Percentiles rank a stretch among this genome's conserved stretches.
Conservation (phyloP, 2,888 invertebrate genomes). For the Bembecia ichneumoniformis region DNA sequence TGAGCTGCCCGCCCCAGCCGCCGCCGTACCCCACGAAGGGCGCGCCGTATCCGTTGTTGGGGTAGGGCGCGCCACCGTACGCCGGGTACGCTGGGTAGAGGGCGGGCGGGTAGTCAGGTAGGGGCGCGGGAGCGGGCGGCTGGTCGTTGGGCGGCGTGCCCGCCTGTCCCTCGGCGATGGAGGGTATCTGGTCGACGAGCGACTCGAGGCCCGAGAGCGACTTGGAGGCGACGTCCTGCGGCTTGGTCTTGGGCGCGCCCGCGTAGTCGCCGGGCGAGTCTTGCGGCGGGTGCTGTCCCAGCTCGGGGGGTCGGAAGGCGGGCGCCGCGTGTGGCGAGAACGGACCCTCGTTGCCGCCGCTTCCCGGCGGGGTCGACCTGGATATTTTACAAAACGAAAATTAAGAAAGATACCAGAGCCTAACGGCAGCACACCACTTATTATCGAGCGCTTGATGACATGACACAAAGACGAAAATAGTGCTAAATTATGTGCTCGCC, state of each 20-base stretch:
- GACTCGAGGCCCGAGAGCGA: slow-evolving; percentile 90
- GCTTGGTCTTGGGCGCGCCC: slow-evolving; percentile 53
- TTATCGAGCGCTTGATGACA: no score
- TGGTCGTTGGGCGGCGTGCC: slow-evolving; percentile 19
- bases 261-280: slow-evolving; percentile 55
- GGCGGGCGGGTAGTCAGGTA: slow-evolving; percentile 31
- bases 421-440: no score
- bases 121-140: slow-evolving; percentile 36
- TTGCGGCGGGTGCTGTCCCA: slow-evolving; percentile 9
- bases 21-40: slow-evolving; percentile 67
- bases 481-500: no score
- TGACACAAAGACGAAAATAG: no score
- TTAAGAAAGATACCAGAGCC: slow-evolving; percentile 5
- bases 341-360: slow-evolving; percentile 18
- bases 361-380: slow-evolving; percentile 42
- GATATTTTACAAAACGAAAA: no score
- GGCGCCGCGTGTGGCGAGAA: slow-evolving; percentile 29
- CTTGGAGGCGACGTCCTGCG: slow-evolving; percentile 86
- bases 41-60: slow-evolving; percentile 55
- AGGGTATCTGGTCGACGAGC: slow-evolving; percentile 91
- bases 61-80: slow-evolving; percentile 42
- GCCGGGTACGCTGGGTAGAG: slow-evolving; percentile 53
- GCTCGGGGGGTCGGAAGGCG: slow-evolving; percentile 41
- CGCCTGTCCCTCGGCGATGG: slow-evolving; percentile 81
- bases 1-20: slow-evolving; percentile 57